phyloP scores from a whole-genome alignment of 2,797 vertebrate species.

The Sebastes vulpes region DNA sequence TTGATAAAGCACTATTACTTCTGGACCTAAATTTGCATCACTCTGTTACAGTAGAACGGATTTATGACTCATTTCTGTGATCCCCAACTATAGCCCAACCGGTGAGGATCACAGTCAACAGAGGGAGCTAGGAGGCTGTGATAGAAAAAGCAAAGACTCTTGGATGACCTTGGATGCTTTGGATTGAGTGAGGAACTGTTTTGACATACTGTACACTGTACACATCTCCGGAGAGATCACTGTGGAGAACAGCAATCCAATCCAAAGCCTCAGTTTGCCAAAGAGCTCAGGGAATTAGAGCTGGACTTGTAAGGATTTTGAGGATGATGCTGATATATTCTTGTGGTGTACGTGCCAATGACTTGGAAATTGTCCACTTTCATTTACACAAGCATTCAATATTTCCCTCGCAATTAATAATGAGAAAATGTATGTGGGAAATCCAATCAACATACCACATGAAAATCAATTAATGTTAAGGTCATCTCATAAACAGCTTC shows the following conservation, averaged over 20 bases:
- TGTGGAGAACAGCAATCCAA: neutral
- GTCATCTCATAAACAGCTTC: neutral
- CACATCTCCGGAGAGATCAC: slow-evolving; percentile 3
- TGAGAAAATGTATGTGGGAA: neutral
- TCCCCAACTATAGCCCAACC: neutral
- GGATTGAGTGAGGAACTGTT: slow-evolving; percentile 22
- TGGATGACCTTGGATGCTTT: slow-evolving; percentile 4
- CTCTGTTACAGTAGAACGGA: neutral
- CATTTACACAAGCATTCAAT: neutral
- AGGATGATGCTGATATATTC: neutral
- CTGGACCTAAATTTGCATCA: neutral
- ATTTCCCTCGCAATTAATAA: neutral
- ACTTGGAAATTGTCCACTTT: neutral
- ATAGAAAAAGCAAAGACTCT: slow-evolving; percentile 2
- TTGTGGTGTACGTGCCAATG: neutral
- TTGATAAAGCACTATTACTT: neutral
- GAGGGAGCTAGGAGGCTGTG: slow-evolving; percentile 39
- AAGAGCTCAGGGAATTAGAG: slow-evolving; percentile 14
- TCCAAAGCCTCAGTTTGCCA: neutral
- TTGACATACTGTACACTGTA: slow-evolving; percentile 14
- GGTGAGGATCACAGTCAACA: slow-evolving; percentile 13
- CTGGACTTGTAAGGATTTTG: neutral
- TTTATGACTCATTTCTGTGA: neutral
- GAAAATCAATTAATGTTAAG: slow-evolving; percentile 9
- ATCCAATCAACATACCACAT: neutral